phyloP scores from a whole-genome alignment of 2,888 invertebrate species.

The Epirrita christyi region DNA sequence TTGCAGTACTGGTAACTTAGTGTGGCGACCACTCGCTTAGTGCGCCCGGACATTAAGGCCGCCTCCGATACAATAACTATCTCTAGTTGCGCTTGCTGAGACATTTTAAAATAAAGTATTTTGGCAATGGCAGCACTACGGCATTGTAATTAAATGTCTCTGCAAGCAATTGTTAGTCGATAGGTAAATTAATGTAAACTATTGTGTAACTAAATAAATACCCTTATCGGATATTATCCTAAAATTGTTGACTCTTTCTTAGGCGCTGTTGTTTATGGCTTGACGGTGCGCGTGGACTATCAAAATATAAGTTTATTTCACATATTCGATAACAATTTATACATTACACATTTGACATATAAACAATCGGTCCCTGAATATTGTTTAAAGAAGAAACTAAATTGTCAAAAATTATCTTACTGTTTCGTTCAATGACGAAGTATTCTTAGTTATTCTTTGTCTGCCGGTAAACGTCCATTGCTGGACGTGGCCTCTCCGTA shows the following conservation, averaged over 20 bases:
- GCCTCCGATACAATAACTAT: slow-evolving; percentile 72
- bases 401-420: no score
- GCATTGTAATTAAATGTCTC: slow-evolving; percentile 51
- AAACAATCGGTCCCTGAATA: no score
- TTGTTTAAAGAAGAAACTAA: no score
- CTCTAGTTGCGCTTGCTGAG: slow-evolving; percentile 59
- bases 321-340: no score
- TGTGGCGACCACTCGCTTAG: slow-evolving; percentile 38
- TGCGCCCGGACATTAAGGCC: slow-evolving; percentile 46
- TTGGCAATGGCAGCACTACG: slow-evolving; percentile 23
- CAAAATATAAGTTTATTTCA: slow-evolving; percentile 7
- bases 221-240: slow-evolving; percentile 76
- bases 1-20: slow-evolving; percentile 33
- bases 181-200: slow-evolving; percentile 68
- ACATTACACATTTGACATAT: no score
- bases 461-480: no score
- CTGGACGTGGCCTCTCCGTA: no score
- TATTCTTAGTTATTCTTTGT: no score
- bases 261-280: slow-evolving; percentile 80
- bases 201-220: slow-evolving; percentile 64
- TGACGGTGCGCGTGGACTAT: slow-evolving; percentile 60
- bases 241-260: slow-evolving; percentile 84
- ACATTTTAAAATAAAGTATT: slow-evolving; percentile 48
- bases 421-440: no score
- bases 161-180: slow-evolving; percentile 57